Evolutionary conservation across 2,888 invertebrate species (phyloP).

Genomic region (Corbicula japonica): DNA sequence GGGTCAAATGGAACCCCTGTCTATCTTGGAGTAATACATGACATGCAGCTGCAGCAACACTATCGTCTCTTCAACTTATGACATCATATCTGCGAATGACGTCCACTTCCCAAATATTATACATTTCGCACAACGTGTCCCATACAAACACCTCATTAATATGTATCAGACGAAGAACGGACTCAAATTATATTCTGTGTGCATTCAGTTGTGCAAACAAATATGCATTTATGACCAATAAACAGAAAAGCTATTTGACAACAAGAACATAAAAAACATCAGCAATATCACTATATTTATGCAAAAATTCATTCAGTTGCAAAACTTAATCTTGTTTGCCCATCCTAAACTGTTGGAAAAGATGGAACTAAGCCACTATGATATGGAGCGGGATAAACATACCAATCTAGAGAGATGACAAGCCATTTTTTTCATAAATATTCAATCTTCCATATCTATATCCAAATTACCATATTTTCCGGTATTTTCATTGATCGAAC

Average conservation of each 20-base stretch:
- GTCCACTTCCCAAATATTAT: slow-evolving; percentile 4
- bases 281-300: slow-evolving; percentile 24
- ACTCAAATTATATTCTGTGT: too few relatives aligned
- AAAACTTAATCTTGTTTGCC: background rate
- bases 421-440: slow-evolving; percentile 54
- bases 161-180: too few relatives aligned
- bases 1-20: too few relatives aligned
- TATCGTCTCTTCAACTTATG: too few relatives aligned
- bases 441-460: slow-evolving; percentile 44
- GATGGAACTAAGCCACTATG: slow-evolving; percentile 1
- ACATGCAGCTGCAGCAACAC: too few relatives aligned
- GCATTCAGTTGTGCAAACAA: too few relatives aligned
- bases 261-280: slow-evolving; percentile 3
- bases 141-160: too few relatives aligned
- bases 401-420: slow-evolving; percentile 39
- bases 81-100: too few relatives aligned
- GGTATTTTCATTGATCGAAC: slow-evolving; percentile 1
- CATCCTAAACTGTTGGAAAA: background rate
- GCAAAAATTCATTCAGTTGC: slow-evolving; percentile 9
- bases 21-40: too few relatives aligned
- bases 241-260: slow-evolving; percentile 16
- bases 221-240: slow-evolving; percentile 23
- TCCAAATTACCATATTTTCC: slow-evolving; percentile 42
- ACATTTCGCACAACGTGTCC: too few relatives aligned
- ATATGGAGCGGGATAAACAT: slow-evolving; percentile 20